Base-by-base conservation (phyloP, 2,113 vertebrate species). In the Petrocephalus microphthalmus region DNA sequence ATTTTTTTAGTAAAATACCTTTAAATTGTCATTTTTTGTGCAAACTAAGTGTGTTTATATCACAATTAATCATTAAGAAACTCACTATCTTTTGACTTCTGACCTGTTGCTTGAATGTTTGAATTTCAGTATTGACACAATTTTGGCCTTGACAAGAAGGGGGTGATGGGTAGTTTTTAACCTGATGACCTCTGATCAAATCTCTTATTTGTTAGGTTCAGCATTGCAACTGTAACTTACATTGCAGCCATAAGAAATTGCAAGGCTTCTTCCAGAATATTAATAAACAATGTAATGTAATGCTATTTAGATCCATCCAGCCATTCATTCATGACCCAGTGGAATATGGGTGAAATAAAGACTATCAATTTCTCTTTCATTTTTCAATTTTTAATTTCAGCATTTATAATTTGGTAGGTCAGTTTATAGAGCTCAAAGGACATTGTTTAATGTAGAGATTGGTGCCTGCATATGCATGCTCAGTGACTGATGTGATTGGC, bases 101-200 rank as follows among this genome's bases (percentile, higher is more conserved):
- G 71, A 42, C 15, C 71, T 42, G 33, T 78, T 33, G 71, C 71
- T 78, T 78, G 5, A 78, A 78, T 78, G 71, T 78, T 78, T 78
- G 71, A 78, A 78, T 42, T 78, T 78, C 71, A 78, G 13, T 78
- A 78, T 78, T 78, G 71, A 78, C 71, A 78, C 71, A 19, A 78
- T 78, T 42, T 6, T 78, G 71, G 71, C 71, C 71, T 78, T 78
- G 71, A 78, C 29, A 78, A 19, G 33, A 42, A 42, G 37, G 71
- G 17, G 71, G 71, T 19, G 71, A 78, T 37, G 13, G 6, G 71
- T 78, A 78, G 71, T 17, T 78, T 78, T 78, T 37, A 78, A 78
- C 29, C 33, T 19, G 29, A 78, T 15, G 3, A 78, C 71, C 71
- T 78, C 6, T 78, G 71, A 78, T 17, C 15, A 78, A 78, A 42